Conservation (phyloP, 2,113 vertebrate genomes). For the Spheniscus mendiculus region DNA sequence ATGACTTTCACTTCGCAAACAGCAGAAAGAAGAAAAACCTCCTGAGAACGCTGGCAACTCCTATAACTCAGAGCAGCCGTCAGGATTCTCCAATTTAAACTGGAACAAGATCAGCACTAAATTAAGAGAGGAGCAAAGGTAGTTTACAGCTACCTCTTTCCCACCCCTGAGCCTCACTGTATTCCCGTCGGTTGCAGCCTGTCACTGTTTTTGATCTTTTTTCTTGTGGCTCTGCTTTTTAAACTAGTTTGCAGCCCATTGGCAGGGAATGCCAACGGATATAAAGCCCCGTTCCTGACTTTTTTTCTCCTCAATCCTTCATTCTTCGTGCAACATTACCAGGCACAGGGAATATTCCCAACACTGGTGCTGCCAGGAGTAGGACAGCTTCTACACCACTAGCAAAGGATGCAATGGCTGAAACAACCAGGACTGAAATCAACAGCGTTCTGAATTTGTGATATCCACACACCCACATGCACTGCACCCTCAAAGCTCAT, state of each 20-base stretch:
- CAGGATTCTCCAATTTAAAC: conserved; percentile 5
- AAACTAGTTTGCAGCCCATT: not conserved
- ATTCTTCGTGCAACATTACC: not conserved
- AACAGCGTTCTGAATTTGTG: not conserved
- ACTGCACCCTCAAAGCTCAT: accelerated
- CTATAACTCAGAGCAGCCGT: conserved; percentile 24
- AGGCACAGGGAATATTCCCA: not conserved
- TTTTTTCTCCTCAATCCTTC: not conserved
- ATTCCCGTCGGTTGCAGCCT: not conserved
- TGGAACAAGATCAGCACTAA: conserved; percentile 1
- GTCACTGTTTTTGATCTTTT: not conserved
- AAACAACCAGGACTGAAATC: not conserved
- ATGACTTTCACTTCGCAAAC: not conserved
- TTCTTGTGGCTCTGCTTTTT: not conserved
- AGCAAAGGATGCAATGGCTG: not conserved
- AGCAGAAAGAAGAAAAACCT: conserved; percentile 45
- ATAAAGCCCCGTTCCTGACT: not conserved
- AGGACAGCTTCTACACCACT: not conserved
- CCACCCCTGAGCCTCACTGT: not conserved
- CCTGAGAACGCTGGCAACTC: not conserved
- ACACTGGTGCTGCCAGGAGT: not conserved
- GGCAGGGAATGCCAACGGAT: not conserved
- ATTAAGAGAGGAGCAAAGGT: conserved; percentile 25
- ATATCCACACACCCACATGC: accelerated
- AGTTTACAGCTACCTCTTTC: not conserved